Evolutionary conservation across 2,888 invertebrate genomes (phyloP).

Genomic region (Seladonia tumulorum): DNA sequence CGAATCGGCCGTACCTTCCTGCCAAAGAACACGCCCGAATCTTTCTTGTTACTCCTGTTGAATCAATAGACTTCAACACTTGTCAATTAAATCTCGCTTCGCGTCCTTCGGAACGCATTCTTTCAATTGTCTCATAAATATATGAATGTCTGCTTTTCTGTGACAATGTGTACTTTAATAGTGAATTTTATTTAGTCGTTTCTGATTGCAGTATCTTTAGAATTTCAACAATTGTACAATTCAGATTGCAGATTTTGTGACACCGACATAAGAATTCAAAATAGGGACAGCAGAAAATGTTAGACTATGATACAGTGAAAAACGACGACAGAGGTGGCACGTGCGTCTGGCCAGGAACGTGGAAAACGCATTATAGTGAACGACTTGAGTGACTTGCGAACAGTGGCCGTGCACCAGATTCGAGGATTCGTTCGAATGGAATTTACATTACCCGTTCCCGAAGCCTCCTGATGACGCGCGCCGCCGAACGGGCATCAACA

Average conservation of each 20-base stretch:
- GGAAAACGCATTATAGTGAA: constrained; percentile 55
- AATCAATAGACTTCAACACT: neutral
- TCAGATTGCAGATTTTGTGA: neutral
- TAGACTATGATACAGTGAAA: neutral
- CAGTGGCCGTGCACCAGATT: constrained; percentile 48
- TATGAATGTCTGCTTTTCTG: neutral
- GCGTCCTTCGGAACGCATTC: neutral
- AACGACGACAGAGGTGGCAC: constrained; percentile 26
- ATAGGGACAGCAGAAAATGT: neutral
- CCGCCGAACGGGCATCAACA: constrained; percentile 61
- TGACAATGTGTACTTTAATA: too few species aligned
- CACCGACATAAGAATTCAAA: neutral
- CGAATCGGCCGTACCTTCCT: neutral
- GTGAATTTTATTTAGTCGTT: neutral
- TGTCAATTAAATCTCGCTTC: neutral
- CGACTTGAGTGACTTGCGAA: constrained; percentile 56
- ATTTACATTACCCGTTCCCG: constrained; percentile 59
- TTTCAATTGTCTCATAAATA: neutral
- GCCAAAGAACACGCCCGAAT: neutral
- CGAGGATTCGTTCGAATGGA: constrained; percentile 63
- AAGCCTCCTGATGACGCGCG: constrained; percentile 38
- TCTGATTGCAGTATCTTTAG: too few species aligned
- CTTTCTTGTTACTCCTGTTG: neutral
- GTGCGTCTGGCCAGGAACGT: constrained; percentile 36
- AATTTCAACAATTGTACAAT: neutral